Evolutionary conservation across 2,797 vertebrate species (phyloP).

Genomic region (Petrocephalus schoutedeni): DNA sequence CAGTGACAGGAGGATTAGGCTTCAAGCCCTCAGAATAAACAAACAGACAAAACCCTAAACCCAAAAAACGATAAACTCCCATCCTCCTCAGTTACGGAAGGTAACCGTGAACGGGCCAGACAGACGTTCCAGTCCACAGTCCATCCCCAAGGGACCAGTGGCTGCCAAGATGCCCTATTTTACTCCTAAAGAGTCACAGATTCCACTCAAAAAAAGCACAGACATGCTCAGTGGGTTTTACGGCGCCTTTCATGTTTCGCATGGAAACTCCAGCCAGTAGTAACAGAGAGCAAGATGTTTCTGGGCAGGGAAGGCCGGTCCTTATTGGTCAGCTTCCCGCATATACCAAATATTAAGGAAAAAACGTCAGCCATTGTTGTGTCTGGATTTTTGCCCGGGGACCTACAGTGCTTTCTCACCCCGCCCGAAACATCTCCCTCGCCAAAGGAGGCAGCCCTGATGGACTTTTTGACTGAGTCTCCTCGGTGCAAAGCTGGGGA

Average conservation of each 20-base stretch:
- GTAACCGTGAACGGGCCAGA: neutral
- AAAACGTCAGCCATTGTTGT: neutral
- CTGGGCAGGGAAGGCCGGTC: neutral
- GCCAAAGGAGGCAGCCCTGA: neutral
- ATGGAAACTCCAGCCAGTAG: constrained; percentile 12
- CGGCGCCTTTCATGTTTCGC: neutral
- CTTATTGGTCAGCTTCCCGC: constrained; percentile 7
- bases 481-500: neutral
- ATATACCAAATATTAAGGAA: constrained; percentile 9
- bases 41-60: neutral
- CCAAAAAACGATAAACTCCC: neutral
- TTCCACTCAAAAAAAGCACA: constrained; percentile 21
- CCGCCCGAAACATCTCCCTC: neutral
- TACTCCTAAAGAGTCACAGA: neutral
- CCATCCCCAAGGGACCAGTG: neutral
- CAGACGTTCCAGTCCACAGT: neutral
- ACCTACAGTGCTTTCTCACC: neutral
- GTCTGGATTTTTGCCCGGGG: neutral
- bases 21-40: neutral
- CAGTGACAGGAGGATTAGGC: neutral
- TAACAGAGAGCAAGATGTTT: neutral
- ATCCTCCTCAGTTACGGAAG: neutral
- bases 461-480: neutral
- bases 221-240: constrained; percentile 18
- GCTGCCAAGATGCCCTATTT: neutral